These are phyloP conservation scores for Melanophora roralis DNA, from an alignment of 2,888 invertebrate species.

Conservation along the genomic window DNA sequence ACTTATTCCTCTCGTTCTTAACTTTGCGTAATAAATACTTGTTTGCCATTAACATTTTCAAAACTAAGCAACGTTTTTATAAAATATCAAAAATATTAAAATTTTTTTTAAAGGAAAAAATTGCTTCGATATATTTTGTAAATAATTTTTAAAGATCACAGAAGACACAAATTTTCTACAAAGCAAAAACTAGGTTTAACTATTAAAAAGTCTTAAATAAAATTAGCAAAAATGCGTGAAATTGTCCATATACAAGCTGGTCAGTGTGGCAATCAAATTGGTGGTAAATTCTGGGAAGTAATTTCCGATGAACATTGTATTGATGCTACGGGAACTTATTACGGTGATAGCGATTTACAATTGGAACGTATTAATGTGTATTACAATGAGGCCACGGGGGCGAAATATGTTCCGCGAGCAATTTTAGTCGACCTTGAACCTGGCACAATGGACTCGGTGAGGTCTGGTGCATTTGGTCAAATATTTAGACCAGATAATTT, in stretches of 20 bases:
- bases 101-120: constrained; percentile 18
- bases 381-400: constrained; percentile 95
- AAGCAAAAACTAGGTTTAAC: constrained; percentile 32
- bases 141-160: constrained; percentile 18
- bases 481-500: constrained; percentile 97
- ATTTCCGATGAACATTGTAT: constrained; percentile 97
- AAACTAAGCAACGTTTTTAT: constrained; percentile 5
- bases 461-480: constrained; percentile 95
- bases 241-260: constrained; percentile 97
- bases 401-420: constrained; percentile 96
- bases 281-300: constrained; percentile 98
- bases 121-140: constrained; percentile 27
- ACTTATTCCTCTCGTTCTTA: not conserved
- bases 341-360: constrained; percentile 94
- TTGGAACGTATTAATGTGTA: constrained; percentile 96
- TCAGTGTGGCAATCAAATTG: constrained; percentile 97
- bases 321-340: constrained; percentile 93
- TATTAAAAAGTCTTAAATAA: not conserved
- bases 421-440: constrained; percentile 97
- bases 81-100: constrained; percentile 22
- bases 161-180: not conserved
- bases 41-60: not conserved
- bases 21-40: constrained; percentile 32
- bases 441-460: constrained; percentile 98
- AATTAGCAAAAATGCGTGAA: constrained; percentile 86